These are phyloP conservation scores for Prietella phreatophila DNA, from an alignment of 2,113 vertebrate genomes.

Conservation along the genomic window DNA sequence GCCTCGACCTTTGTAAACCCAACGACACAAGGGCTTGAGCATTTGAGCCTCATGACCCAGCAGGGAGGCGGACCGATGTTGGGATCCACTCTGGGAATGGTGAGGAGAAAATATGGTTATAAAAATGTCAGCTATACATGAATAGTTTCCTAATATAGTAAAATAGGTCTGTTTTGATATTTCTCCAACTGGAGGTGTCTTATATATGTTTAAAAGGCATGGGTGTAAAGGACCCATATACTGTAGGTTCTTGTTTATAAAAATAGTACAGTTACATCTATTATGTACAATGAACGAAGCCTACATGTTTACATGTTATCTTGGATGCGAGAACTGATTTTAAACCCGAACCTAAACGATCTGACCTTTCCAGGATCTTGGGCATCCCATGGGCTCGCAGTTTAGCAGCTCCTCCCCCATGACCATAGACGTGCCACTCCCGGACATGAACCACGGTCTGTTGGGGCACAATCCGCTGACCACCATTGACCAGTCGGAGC, in stretches of 20 bases:
- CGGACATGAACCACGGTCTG: conserved; percentile 79
- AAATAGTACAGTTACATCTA: not conserved
- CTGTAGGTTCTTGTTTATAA: not conserved
- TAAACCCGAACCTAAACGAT: not conserved
- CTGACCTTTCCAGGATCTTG: conserved; percentile 75
- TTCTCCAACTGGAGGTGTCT: not conserved
- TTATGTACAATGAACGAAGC: not conserved
- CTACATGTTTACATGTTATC: not conserved
- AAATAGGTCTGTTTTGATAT: not conserved
- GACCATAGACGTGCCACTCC: conserved; percentile 84
- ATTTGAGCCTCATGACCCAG: conserved; percentile 83
- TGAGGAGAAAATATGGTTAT: conserved; percentile 45
- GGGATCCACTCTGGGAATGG: conserved; percentile 64
- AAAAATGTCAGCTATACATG: not conserved
- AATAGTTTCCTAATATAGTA: not conserved
- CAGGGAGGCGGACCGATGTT: conserved; percentile 77
- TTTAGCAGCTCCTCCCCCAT: conserved; percentile 84
- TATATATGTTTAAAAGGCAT: not conserved
- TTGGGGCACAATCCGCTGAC: conserved; percentile 83
- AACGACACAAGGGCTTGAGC: conserved; percentile 74
- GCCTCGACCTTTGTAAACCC: conserved; percentile 71
- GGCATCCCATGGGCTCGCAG: conserved; percentile 84
- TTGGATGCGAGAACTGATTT: not conserved
- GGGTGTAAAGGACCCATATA: not conserved
- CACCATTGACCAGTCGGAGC: conserved; percentile 90